phyloP scores from a whole-genome alignment of 2,113 vertebrate species.

The Leucoraja erinaceus region DNA sequence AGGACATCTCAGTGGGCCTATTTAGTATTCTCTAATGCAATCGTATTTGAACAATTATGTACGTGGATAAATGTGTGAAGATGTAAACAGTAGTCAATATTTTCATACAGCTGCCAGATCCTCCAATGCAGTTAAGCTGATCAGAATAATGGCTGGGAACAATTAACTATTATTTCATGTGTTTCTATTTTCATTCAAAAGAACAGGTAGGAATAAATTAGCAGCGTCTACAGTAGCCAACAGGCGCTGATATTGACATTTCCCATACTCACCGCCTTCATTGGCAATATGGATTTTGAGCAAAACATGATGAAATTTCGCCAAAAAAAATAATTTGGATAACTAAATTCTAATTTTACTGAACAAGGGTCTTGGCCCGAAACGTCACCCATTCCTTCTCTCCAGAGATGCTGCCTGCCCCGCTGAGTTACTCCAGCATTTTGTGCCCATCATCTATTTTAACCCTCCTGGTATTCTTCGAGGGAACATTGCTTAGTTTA shows the following conservation, averaged over 20 bases:
- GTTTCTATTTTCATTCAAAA: conserved; percentile 22
- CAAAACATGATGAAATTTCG: not conserved
- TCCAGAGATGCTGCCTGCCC: too few relatives aligned
- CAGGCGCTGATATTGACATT: not conserved
- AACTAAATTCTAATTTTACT: not conserved
- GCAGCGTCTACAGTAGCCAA: not conserved
- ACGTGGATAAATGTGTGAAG: conserved; percentile 17
- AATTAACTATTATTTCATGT: conserved; percentile 24
- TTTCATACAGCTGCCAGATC: conserved; percentile 34
- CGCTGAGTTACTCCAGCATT: too few relatives aligned
- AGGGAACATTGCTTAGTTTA: not conserved
- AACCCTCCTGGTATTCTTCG: not conserved
- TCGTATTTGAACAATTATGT: conserved; percentile 14
- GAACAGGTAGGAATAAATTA: conserved; percentile 28
- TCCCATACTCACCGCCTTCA: too few relatives aligned
- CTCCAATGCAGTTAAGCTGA: not conserved
- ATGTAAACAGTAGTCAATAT: conserved; percentile 37
- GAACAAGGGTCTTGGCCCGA: too few relatives aligned
- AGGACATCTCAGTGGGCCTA: conserved; percentile 22
- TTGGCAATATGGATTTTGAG: not conserved
- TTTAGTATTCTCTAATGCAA: conserved; percentile 24
- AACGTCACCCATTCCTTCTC: too few relatives aligned
- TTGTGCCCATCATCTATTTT: not conserved
- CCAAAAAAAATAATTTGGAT: not conserved
- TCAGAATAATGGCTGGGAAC: conserved; percentile 27